Evolutionary conservation across 2,888 invertebrate genomes (phyloP), one percentile per base, ranked within the genome.

Genomic region (Pseudococcus viburni): DNA sequence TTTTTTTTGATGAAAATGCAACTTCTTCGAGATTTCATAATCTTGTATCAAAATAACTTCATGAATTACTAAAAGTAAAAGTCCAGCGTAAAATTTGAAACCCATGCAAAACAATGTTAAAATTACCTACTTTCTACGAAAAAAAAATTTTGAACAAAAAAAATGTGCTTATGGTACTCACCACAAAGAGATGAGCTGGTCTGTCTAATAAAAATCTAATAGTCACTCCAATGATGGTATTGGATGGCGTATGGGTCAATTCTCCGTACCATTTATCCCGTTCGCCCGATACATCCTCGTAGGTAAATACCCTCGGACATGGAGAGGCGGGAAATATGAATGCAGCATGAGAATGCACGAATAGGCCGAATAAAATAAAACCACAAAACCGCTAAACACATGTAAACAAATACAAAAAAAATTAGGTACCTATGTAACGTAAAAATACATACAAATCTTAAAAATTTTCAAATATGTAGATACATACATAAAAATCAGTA

Each of bases 231-330:
- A 93, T 93, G 1, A 94, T 91, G 0, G 93, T 93, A 90, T 93
- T 94, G 84, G 93, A 92, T 0, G 94, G 93, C n/a, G 92, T 92
- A 2, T 94, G 90, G 89, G 93, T 93, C n/a, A 94, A 92, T 4
- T 93, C 93, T 0, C 94, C 94, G 90, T 94, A 94, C 94, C 94
- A 94, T 48, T 93, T 91, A 48, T 94, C 94, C 0, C 92, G 91
- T 90, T 94, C 94, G 0, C 92, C 91, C 0, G 93, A 92, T 0
- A 92, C 92, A 0, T 92, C 92, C 89, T 94, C 93, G 91, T 94
- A 94, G 86, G 91, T 91, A 91, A 94, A 94, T 55, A 94, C 92
- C 89, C 93, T 92, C 26, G 94, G 94, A 90, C 94, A 94, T 1
- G 94, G 94, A 11, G 90, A 90, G n/a, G 89, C 88, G 22, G 89